These are phyloP conservation scores for Callosobruchus maculatus DNA, from an alignment of 2,888 invertebrate species.

Conservation along the genomic window DNA sequence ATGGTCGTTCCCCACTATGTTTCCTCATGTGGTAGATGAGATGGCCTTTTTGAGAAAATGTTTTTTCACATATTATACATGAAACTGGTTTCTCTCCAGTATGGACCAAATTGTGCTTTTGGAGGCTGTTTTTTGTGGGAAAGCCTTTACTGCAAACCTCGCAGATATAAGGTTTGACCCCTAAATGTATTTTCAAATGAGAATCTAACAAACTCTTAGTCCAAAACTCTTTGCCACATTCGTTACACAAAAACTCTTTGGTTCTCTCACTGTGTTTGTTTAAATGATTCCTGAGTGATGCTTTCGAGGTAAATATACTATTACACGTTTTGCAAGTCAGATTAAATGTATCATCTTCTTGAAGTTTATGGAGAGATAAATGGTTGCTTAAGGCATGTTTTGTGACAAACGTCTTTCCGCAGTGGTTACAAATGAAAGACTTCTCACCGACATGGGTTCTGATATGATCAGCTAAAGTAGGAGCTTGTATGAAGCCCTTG, in stretches of 20 bases:
- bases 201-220: slow-evolving; percentile 12
- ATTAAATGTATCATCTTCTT: slow-evolving; percentile 6
- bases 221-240: slow-evolving; percentile 18
- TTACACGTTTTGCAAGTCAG: slow-evolving; percentile 12
- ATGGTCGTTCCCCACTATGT: slow-evolving; percentile 11
- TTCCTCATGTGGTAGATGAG: slow-evolving; percentile 21
- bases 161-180: slow-evolving; percentile 17
- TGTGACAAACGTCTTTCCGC: slow-evolving; percentile 40
- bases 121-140: slow-evolving; percentile 13
- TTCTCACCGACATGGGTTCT: slow-evolving; percentile 22
- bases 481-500: slow-evolving; percentile 23
- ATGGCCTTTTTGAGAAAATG: slow-evolving; percentile 21
- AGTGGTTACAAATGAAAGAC: slow-evolving; percentile 22
- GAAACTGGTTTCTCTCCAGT: slow-evolving; percentile 18
- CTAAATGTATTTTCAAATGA: slow-evolving; percentile 19
- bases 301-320: slow-evolving; percentile 11
- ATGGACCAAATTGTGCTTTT: slow-evolving; percentile 14
- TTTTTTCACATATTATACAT: slow-evolving; percentile 19
- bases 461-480: slow-evolving; percentile 22
- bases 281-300: slow-evolving; percentile 14
- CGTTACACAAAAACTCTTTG: slow-evolving; percentile 18
- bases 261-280: slow-evolving; percentile 10
- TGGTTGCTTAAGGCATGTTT: slow-evolving; percentile 21
- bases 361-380: slow-evolving; percentile 17
- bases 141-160: slow-evolving; percentile 17